These are phyloP conservation scores for Ganaspis sp. DNA, from an alignment of 1,140 invertebrate species.

Conservation along the genomic window DNA sequence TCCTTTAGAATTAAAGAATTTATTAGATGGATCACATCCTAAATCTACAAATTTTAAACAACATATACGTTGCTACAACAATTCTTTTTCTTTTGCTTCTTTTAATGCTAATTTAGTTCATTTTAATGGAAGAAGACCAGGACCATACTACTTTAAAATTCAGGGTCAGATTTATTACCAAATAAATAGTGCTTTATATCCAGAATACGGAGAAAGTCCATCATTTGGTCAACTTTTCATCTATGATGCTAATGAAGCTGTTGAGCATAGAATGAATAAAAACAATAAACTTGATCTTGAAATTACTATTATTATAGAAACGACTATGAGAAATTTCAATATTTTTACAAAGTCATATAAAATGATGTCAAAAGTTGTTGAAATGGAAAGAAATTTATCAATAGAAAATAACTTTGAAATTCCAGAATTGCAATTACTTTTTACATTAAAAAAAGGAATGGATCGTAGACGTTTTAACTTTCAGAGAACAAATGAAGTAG, in stretches of 20 bases:
- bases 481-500: too few species aligned
- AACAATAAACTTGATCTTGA: neutral
- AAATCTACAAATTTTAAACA: neutral
- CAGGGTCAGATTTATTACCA: neutral
- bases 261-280: neutral
- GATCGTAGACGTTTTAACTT: neutral
- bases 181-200: too few species aligned
- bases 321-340: neutral
- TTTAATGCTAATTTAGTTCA: neutral
- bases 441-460: neutral
- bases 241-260: neutral
- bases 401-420: neutral
- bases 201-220: too few species aligned
- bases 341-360: neutral
- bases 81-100: neutral
- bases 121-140: neutral
- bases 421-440: neutral
- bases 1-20: neutral
- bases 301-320: neutral
- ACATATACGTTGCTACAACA: neutral
- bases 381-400: neutral
- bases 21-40: neutral
- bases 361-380: neutral
- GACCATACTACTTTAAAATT: neutral
- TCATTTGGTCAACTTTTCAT: too few species aligned